These are phyloP conservation scores for Spondyliosoma cantharus DNA, from an alignment of 2,797 vertebrate genomes.

Conservation along the genomic window DNA sequence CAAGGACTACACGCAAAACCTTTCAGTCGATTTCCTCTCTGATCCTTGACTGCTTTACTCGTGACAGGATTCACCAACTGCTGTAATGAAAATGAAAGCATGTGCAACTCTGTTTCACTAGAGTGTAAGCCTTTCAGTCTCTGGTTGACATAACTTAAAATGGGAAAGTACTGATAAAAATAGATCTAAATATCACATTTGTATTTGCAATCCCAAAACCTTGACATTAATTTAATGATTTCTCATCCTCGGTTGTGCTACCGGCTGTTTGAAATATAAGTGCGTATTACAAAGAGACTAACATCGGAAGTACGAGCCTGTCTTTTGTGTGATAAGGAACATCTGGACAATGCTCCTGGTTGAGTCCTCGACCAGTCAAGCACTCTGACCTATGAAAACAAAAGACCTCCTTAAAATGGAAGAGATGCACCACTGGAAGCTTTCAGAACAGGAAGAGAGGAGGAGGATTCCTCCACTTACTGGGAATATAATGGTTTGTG, in stretches of 20 bases:
- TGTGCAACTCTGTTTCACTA: constrained; percentile 61
- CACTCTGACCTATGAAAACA: constrained; percentile 51
- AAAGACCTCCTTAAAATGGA: constrained; percentile 61
- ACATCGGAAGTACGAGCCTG: constrained; percentile 51
- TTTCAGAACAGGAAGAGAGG: constrained; percentile 68
- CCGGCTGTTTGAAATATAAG: constrained; percentile 53
- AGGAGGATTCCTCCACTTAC: constrained; percentile 57
- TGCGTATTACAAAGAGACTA: constrained; percentile 50
- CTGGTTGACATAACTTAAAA: constrained; percentile 62
- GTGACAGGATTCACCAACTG: constrained; percentile 17
- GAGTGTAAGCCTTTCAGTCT: constrained; percentile 71
- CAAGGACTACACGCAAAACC: constrained; percentile 40
- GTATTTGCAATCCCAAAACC: constrained; percentile 64
- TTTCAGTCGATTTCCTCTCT: constrained; percentile 30
- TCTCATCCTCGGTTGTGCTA: constrained; percentile 63
- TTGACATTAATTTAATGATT: constrained; percentile 42
- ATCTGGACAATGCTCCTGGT: constrained; percentile 47
- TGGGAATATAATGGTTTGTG: constrained; percentile 59
- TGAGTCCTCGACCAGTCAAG: constrained; percentile 47
- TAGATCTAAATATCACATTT: constrained; percentile 67
- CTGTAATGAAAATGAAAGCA: constrained; percentile 37
- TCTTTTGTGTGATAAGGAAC: constrained; percentile 58
- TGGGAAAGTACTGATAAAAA: constrained; percentile 68
- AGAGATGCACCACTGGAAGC: constrained; percentile 73
- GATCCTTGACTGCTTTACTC: constrained; percentile 12